Percentiles rank a stretch among this genome's conserved stretches.
Conservation (phyloP, 2,113 vertebrate species). For the Pelmatolapia mariae region DNA sequence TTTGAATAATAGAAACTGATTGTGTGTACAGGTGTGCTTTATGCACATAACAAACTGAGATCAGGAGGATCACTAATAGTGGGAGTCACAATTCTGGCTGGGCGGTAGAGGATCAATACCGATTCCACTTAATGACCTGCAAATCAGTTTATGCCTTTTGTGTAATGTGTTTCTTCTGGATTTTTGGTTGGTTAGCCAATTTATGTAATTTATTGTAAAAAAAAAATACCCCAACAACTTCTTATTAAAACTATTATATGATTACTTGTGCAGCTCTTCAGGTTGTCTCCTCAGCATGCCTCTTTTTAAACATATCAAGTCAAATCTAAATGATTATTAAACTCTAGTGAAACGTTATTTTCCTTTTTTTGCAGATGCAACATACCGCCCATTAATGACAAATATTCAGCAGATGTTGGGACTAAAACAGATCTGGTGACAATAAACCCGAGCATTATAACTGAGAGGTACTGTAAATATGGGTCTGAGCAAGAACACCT, state of each 20-base stretch:
- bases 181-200: not conserved
- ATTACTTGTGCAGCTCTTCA: not conserved
- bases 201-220: not conserved
- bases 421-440: conserved; percentile 94
- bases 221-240: not conserved
- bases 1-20: not conserved
- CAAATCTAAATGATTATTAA: not conserved
- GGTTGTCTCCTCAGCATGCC: not conserved
- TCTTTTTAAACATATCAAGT: not conserved
- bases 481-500: not conserved
- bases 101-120: not conserved
- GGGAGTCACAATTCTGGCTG: not conserved
- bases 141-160: not conserved
- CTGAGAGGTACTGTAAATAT: conserved; percentile 79
- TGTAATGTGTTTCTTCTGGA: not conserved
- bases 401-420: conserved; percentile 87
- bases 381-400: conserved; percentile 90
- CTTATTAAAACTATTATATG: not conserved
- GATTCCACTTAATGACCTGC: not conserved
- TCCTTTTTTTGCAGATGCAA: conserved; percentile 79
- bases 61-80: not conserved
- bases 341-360: not conserved
- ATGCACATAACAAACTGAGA: not conserved
- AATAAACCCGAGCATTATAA: conserved; percentile 97
- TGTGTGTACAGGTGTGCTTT: not conserved